phyloP scores from a whole-genome alignment of 2,113 vertebrate genomes.

The Phoenicopterus ruber region DNA sequence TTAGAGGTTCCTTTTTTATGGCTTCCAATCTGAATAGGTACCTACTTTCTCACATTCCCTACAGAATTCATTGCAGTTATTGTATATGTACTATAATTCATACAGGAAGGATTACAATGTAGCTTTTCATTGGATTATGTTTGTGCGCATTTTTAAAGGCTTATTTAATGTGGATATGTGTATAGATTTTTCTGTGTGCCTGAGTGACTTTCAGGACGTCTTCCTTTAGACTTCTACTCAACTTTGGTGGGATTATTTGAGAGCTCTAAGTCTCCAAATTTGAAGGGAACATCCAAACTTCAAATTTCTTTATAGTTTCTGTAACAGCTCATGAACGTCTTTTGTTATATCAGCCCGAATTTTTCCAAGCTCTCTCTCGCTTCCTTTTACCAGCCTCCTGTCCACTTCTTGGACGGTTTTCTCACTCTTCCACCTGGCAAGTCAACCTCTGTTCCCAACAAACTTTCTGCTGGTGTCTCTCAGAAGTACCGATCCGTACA shows the following conservation, averaged over 20 bases:
- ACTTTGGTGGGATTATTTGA: background rate
- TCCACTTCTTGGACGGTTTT: background rate
- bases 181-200: background rate
- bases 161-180: background rate
- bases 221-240: background rate
- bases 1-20: slow-evolving; percentile 7
- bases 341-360: background rate
- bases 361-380: background rate
- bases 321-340: background rate
- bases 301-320: background rate
- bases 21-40: slow-evolving; percentile 34
- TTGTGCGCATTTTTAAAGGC: background rate
- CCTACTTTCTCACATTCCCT: slow-evolving; percentile 24
- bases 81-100: background rate
- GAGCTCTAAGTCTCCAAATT: background rate
- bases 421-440: background rate
- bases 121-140: slow-evolving; percentile 1
- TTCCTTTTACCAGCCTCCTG: background rate
- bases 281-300: background rate
- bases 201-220: background rate
- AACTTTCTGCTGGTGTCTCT: background rate
- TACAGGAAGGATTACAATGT: background rate
- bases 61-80: slow-evolving; percentile 2
- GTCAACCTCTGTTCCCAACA: background rate
- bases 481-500: accelerated